These are phyloP conservation scores for Peromyscus attwateri DNA, from an alignment of 2,797 vertebrate genomes.

Conservation along the genomic window DNA sequence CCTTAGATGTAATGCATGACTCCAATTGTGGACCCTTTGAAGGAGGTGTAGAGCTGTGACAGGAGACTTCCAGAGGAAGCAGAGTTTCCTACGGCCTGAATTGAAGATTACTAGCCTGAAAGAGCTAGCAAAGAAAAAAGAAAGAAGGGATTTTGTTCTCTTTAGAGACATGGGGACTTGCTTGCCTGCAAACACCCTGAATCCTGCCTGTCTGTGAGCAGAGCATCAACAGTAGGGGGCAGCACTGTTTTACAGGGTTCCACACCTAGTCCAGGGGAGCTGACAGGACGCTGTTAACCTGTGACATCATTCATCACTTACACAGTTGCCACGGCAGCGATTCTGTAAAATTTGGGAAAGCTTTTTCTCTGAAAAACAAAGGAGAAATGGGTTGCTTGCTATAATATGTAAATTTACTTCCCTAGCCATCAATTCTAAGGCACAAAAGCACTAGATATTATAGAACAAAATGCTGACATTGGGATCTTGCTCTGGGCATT, in stretches of 20 bases:
- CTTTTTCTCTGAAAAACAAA: conserved; percentile 6
- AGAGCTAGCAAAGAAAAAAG: background rate
- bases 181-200: background rate
- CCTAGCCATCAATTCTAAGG: background rate
- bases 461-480: background rate
- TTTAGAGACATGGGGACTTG: background rate
- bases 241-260: background rate
- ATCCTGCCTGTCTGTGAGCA: background rate
- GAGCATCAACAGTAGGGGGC: background rate
- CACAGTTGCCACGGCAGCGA: background rate
- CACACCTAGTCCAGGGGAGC: background rate
- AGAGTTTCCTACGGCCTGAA: background rate
- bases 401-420: background rate
- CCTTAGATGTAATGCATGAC: background rate
- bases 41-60: background rate
- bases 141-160: background rate
- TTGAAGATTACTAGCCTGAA: background rate
- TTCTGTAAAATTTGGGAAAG: conserved; percentile 38
- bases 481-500: background rate
- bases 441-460: background rate
- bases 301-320: background rate
- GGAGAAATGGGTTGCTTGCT: conserved; percentile 16
- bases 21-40: background rate
- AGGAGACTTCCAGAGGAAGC: background rate
- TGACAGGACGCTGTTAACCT: background rate